A percentile compares a stretch with the other conserved stretches of the same genome.
Evolutionary conservation across 2,113 vertebrate genomes (phyloP).

Genomic region (Ceuthmochares aereus): DNA sequence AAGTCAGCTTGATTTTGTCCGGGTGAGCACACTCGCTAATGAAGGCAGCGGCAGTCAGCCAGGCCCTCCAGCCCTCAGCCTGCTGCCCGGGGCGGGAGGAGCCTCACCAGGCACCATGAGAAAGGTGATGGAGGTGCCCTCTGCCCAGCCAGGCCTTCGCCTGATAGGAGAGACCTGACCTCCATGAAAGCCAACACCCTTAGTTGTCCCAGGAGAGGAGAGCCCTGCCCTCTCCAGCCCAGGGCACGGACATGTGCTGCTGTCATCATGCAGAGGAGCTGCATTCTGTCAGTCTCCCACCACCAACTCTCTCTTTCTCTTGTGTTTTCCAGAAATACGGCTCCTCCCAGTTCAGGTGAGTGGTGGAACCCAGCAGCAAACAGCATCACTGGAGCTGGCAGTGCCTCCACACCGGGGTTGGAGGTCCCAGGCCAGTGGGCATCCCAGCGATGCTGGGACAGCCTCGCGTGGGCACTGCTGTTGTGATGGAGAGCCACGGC

Average conservation of each 20-base stretch:
- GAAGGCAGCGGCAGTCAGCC: background rate
- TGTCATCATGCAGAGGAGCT: background rate
- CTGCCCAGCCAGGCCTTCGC: background rate
- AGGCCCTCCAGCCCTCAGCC: background rate
- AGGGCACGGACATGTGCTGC: background rate
- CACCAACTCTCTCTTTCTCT: background rate
- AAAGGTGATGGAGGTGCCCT: background rate
- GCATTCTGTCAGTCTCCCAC: background rate
- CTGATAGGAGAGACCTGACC: background rate
- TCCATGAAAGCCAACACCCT: background rate
- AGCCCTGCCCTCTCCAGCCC: background rate
- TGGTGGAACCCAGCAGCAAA: background rate
- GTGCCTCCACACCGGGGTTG: background rate
- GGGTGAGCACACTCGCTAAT: conserved; percentile 33
- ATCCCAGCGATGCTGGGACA: background rate
- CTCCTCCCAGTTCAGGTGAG: conserved; percentile 80
- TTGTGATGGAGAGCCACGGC: background rate
- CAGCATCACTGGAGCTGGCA: background rate
- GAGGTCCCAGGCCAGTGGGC: background rate
- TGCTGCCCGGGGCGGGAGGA: background rate
- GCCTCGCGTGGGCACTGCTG: background rate
- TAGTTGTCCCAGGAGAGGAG: background rate
- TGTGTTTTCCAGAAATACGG: conserved; percentile 80
- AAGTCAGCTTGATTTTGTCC: conserved; percentile 79
- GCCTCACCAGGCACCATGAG: background rate